Base-by-base conservation (phyloP, 2,888 invertebrate genomes). In the Cyclophora punctaria region DNA sequence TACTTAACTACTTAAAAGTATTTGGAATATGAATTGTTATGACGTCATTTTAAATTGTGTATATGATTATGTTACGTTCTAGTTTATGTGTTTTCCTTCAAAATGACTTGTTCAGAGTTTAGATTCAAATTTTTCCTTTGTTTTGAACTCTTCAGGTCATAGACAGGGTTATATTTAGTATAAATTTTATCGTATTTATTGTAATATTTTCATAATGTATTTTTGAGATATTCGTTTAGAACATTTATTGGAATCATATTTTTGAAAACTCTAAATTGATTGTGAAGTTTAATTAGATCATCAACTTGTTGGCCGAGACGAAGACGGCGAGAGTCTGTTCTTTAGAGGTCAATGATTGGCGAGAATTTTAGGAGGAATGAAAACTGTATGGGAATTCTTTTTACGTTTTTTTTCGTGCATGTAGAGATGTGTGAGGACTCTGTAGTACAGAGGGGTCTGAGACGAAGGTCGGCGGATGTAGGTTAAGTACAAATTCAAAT, bases 111-210 rank as follows among this genome's bases (percentile, higher is more conserved):
- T 82, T 80, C 78, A 80, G 83, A 85, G 79, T 84, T 83, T 83
- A 74, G 72, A 78, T 78, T 80, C 67, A 68, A 71, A 71, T 74
- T 69, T 68, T 64, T 63, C 61, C 63, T 78, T 86, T 79, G 67
- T 73, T 81, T 79, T 71, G 73, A 84, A 84, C 85, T 86, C 87
- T 87, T 87, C 88, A 88, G 88, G 88, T 88, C 88, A 87, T 87
- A 87, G 86, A 87, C 88, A 88, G 88, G 88, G 88, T 88, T 87
- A 86, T 84, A 87, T 87, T 87, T 86, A 88, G 87, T 87, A 84
- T 87, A 87, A 87, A 87, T 85, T 87, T 86, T 88, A 87, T 84
- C 84, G 84, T 85, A 84, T 88, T 83, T 81, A 83, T 85, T 20
- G 86, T 87, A 87, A 87, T 85, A 88, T 88, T 88, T 88, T 86